Conservation (phyloP, 2,113 vertebrate genomes). For the Glareola pratincola region DNA sequence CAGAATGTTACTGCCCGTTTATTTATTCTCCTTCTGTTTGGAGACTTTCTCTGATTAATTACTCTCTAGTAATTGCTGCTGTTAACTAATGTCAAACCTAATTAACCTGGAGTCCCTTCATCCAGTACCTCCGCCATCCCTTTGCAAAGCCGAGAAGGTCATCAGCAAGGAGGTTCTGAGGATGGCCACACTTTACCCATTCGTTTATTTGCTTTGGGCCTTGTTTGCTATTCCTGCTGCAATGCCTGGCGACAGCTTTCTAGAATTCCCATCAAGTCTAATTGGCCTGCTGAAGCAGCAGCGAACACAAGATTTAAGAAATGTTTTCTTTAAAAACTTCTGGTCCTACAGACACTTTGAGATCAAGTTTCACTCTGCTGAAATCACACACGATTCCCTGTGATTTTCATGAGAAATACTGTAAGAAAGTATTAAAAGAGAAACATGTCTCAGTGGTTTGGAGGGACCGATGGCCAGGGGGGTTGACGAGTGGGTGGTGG, state of each 20-base stretch:
- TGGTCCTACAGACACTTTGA: conserved; percentile 87
- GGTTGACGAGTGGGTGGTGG: conserved; percentile 77
- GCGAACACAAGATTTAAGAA: conserved; percentile 78
- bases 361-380: conserved; percentile 86
- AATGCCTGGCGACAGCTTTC: conserved; percentile 80
- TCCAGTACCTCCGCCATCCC: conserved; percentile 60
- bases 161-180: conserved; percentile 65
- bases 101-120: conserved; percentile 76
- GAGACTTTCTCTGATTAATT: conserved; percentile 88
- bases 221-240: conserved; percentile 84
- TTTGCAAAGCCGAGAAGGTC: conserved; percentile 68
- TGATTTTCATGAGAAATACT: conserved; percentile 75
- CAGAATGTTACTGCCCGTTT: conserved; percentile 73
- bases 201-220: conserved; percentile 85
- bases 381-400: conserved; percentile 86
- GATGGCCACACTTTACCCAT: conserved; percentile 66
- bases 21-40: conserved; percentile 84
- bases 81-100: conserved; percentile 83
- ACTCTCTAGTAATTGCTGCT: conserved; percentile 77
- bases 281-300: conserved; percentile 76
- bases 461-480: conserved; percentile 74
- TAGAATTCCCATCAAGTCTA: conserved; percentile 80
- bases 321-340: conserved; percentile 96
- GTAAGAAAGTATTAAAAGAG: conserved; percentile 71
- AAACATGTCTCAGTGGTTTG: conserved; percentile 78